Percentiles rank a stretch among this genome's conserved stretches.
Evolutionary conservation across 2,113 vertebrate species (phyloP).

Genomic region (Corythoichthys haematopterus): DNA sequence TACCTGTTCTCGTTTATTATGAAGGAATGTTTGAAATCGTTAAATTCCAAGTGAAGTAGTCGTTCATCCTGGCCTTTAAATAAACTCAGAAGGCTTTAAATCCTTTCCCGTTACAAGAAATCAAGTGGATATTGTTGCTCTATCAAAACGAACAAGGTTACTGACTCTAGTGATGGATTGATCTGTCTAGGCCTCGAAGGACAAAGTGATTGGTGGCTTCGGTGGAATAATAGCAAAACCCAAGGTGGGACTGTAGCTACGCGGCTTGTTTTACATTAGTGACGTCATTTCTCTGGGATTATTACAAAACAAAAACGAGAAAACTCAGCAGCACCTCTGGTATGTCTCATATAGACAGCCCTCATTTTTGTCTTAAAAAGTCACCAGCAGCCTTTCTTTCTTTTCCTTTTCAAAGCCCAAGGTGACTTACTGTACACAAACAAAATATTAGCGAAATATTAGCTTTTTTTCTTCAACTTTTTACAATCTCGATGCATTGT

Average conservation of each 20-base stretch:
- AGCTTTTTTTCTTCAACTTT: slow-evolving; percentile 27
- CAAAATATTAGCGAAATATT: slow-evolving; percentile 22
- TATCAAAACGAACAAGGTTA: slow-evolving; percentile 26
- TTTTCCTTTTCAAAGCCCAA: slow-evolving; percentile 45
- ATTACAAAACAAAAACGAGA: slow-evolving; percentile 32
- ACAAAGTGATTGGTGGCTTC: neutral
- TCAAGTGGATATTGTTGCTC: slow-evolving; percentile 33
- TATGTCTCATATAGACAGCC: slow-evolving; percentile 43
- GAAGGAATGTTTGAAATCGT: slow-evolving; percentile 10
- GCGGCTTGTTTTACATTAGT: slow-evolving; percentile 19
- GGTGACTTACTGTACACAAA: slow-evolving; percentile 45
- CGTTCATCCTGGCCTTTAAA: neutral
- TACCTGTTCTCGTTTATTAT: slow-evolving; percentile 1
- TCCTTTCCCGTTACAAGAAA: neutral
- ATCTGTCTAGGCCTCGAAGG: neutral
- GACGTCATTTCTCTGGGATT: slow-evolving; percentile 53
- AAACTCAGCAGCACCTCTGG: slow-evolving; percentile 45
- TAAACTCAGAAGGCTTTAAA: neutral
- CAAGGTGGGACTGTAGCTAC: slow-evolving; percentile 9
- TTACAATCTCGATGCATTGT: slow-evolving; percentile 17
- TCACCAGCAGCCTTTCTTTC: slow-evolving; percentile 73
- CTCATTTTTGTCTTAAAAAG: slow-evolving; percentile 69
- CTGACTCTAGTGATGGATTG: neutral
- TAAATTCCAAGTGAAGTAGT: neutral
- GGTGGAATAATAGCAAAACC: slow-evolving; percentile 1